These are phyloP conservation scores for Tachypleus tridentatus DNA, from an alignment of 1,140 invertebrate genomes.

Conservation along the genomic window DNA sequence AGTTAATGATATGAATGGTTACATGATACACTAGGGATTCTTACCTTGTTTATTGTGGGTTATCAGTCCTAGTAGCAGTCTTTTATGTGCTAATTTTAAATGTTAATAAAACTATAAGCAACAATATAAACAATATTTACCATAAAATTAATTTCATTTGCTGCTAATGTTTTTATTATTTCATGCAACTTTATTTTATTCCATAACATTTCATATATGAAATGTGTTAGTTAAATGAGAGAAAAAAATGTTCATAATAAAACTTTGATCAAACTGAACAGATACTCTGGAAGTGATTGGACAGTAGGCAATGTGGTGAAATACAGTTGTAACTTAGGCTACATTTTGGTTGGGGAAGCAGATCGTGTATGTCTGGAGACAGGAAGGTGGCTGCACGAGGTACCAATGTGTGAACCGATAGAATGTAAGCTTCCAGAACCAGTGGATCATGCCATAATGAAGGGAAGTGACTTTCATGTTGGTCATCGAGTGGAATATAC, in stretches of 20 bases:
- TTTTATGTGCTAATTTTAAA: too few relatives aligned
- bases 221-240: too few relatives aligned
- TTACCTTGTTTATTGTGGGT: too few relatives aligned
- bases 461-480: neutral
- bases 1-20: too few relatives aligned
- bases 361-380: conserved; percentile 19
- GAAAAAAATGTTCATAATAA: too few relatives aligned
- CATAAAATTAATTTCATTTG: too few relatives aligned
- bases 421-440: neutral
- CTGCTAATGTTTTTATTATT: too few relatives aligned
- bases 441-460: neutral
- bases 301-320: conserved; percentile 28
- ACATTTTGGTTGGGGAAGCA: conserved; percentile 13
- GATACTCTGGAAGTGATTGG: conserved; percentile 2
- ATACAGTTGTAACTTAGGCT: conserved; percentile 17
- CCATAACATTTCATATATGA: too few relatives aligned
- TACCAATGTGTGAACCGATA: conserved; percentile 15
- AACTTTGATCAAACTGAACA: neutral
- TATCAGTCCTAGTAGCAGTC: too few relatives aligned
- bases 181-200: neutral
- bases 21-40: too few relatives aligned
- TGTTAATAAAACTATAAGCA: too few relatives aligned
- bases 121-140: too few relatives aligned
- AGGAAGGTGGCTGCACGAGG: conserved; percentile 16
- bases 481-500: conserved; percentile 28